Evolutionary conservation across 2,797 vertebrate species (phyloP).

Genomic region (Macropodus opercularis): DNA sequence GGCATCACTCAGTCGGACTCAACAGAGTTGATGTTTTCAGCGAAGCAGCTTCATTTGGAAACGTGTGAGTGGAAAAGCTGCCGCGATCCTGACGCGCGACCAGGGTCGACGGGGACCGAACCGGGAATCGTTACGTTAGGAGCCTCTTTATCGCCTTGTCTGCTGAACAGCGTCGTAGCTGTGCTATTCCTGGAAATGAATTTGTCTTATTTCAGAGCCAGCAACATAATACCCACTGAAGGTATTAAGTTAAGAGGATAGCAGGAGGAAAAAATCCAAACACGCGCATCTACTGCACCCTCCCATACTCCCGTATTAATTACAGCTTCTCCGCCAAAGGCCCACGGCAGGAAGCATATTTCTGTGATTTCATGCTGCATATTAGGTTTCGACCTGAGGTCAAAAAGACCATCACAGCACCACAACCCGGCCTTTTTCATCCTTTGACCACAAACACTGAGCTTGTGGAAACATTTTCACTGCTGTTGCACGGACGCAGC

Average conservation of each 20-base stretch:
- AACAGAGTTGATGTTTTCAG: neutral
- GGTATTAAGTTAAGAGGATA: constrained; percentile 61
- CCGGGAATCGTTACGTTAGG: constrained; percentile 22
- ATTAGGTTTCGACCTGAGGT: constrained; percentile 8
- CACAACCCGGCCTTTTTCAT: neutral
- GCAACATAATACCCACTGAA: constrained; percentile 34
- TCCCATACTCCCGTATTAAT: constrained; percentile 25
- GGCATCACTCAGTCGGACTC: neutral
- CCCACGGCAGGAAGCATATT: constrained; percentile 25
- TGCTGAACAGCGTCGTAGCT: constrained; percentile 23
- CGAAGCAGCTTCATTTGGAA: neutral
- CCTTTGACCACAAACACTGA: constrained; percentile 3
- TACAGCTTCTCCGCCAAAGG: constrained; percentile 2
- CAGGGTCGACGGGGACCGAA: constrained; percentile 17
- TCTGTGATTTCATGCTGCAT: neutral
- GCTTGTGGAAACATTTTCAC: neutral
- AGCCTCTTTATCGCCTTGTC: constrained; percentile 28
- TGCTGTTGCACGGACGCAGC: neutral
- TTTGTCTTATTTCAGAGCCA: constrained; percentile 60
- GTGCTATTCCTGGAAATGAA: constrained; percentile 55
- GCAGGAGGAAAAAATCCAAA: constrained; percentile 21
- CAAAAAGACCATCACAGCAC: neutral
- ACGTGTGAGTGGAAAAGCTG: neutral
- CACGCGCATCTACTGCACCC: neutral
- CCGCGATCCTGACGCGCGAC: neutral